A percentile compares a stretch with the other conserved stretches of the same genome.
These are phyloP conservation scores for Metacarcinus magister DNA, from an alignment of 2,888 invertebrate species.

Conservation along the genomic window DNA sequence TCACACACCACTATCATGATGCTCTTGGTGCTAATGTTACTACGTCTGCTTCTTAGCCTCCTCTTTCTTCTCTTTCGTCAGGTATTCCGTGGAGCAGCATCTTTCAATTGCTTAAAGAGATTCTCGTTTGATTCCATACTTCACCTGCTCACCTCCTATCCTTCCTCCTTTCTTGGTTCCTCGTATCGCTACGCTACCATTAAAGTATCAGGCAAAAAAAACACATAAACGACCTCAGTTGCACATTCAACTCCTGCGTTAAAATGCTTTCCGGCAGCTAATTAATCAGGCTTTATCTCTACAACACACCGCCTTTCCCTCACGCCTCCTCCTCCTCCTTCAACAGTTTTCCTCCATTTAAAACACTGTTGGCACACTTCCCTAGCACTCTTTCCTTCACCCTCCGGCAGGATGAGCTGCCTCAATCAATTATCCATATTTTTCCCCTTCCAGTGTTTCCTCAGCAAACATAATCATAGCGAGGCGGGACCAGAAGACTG, in stretches of 20 bases:
- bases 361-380: constrained; percentile 30
- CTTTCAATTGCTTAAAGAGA: not conserved
- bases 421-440: constrained; percentile 41
- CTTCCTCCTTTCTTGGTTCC: not conserved
- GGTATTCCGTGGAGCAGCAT: not conserved
- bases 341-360: constrained; percentile 30
- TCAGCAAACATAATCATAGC: constrained; percentile 48
- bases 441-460: constrained; percentile 45
- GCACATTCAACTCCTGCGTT: not conserved
- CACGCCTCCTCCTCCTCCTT: constrained; percentile 17
- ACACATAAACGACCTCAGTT: constrained; percentile 2
- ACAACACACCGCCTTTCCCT: not conserved
- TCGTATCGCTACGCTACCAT: not conserved
- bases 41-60: not conserved
- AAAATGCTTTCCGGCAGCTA: constrained; percentile 31
- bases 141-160: not conserved
- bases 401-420: constrained; percentile 36
- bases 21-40: not conserved
- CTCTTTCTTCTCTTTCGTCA: not conserved
- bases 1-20: not conserved
- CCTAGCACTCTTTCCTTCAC: constrained; percentile 21
- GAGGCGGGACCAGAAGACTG: not conserved
- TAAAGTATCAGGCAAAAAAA: not conserved
- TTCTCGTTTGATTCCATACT: not conserved
- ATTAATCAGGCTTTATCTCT: constrained; percentile 34